phyloP scores from a whole-genome alignment of 2,113 vertebrate species.

The Ciconia stormi region DNA sequence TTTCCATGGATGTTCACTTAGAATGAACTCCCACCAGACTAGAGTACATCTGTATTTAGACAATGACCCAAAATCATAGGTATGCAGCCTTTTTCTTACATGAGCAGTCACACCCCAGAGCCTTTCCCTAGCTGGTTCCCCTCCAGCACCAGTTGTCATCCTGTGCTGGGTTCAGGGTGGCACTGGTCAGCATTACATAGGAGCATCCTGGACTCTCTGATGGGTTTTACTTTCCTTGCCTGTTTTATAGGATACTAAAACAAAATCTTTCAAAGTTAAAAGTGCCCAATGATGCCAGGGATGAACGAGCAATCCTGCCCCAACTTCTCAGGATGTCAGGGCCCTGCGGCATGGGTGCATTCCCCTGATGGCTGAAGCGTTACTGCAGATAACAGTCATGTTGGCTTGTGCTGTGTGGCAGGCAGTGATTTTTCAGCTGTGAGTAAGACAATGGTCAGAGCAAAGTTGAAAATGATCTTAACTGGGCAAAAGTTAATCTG shows the following conservation, averaged over 20 bases:
- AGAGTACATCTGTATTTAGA: background rate
- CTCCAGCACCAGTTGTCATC: background rate
- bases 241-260: background rate
- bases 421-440: background rate
- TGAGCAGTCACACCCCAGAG: background rate
- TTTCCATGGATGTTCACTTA: background rate
- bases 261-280: background rate
- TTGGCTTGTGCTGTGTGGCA: background rate
- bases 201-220: background rate
- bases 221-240: background rate
- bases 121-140: background rate
- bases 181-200: background rate
- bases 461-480: background rate
- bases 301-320: background rate
- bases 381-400: background rate
- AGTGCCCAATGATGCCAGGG: too few relatives aligned
- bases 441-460: background rate
- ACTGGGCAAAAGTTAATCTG: background rate
- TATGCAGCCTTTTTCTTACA: background rate
- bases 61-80: background rate
- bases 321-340: background rate
- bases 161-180: background rate
- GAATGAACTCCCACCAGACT: background rate
- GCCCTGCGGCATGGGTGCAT: background rate
- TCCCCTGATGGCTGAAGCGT: background rate